phyloP scores from a whole-genome alignment of 2,888 invertebrate genomes.

The Scaptodrosophila latifasciaeformis region DNA sequence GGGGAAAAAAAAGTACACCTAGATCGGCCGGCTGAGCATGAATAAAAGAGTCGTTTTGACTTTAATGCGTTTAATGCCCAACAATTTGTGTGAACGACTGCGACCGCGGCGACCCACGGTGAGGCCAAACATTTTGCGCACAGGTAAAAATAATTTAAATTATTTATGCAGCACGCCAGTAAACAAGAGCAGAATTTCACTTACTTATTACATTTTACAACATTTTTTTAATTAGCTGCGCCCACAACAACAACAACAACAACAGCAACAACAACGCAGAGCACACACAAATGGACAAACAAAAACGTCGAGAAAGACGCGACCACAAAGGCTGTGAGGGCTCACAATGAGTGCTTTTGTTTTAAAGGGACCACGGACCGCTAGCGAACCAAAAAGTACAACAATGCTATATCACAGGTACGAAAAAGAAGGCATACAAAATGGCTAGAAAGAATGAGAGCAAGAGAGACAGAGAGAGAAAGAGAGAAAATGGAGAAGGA shows the following conservation, averaged over 20 bases:
- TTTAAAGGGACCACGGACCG: constrained; percentile 35
- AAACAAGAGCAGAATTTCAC: constrained; percentile 27
- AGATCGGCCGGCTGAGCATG: constrained; percentile 35
- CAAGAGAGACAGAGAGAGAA: neutral
- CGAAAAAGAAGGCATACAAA: no score
- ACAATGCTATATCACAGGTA: no score
- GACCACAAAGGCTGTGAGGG: constrained; percentile 5
- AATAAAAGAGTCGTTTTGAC: constrained; percentile 37
- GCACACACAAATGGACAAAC: constrained; percentile 27
- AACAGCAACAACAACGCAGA: constrained; percentile 30
- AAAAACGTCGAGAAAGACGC: constrained; percentile 30
- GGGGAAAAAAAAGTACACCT: no score
- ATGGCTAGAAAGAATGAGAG: no score
- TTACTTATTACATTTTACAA: constrained; percentile 55
- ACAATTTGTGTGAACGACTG: constrained; percentile 27
- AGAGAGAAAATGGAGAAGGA: neutral
- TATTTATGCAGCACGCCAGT: constrained; percentile 40
- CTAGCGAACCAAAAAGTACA: neutral
- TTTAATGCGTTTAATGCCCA: constrained; percentile 52
- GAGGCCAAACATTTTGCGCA: constrained; percentile 1
- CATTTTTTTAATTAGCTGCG: constrained; percentile 60
- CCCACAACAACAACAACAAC: constrained; percentile 30
- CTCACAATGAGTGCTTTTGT: constrained; percentile 23
- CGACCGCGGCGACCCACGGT: no score
- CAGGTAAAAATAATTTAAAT: constrained; percentile 35